Base-by-base conservation (phyloP, 2,888 invertebrate species). In the Suillia variegata region DNA sequence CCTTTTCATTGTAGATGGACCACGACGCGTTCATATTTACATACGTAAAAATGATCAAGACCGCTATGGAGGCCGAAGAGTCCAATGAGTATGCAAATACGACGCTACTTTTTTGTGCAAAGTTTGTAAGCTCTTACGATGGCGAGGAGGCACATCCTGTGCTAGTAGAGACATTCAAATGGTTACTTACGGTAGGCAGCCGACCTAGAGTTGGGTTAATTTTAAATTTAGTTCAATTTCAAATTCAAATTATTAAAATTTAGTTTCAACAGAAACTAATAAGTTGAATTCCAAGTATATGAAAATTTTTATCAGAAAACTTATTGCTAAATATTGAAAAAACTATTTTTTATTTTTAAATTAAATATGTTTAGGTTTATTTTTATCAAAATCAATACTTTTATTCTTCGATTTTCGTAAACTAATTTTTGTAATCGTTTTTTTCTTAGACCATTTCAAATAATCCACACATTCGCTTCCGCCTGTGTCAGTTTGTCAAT, bases 401-500 rank as follows among this genome's bases (percentile, higher is more conserved):
- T 12, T 31, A 22, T 47, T 48, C 22, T 24, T 13, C 34, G 4
- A 51, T 50, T 53, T 38, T 12, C 21, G 21, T 42, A 2, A 58
- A 20, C 2, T 10, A 26, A 2, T 10, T 47, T 52, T 18, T 4
- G 18, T 58, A 38, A 45, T 33, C 1, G 8, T 3, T 61, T 68
- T n/a, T n/a, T n/a, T n/a, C n/a, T 1, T 58, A 86, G 76, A 81
- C 80, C 31, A 85, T 85, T 13, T 83, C 81, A 20, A 83, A 84
- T 38, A 83, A 78, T 66, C 84, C 80, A 21, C 84, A 80, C 52
- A 76, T 93, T 17, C 85, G 94, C 22, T 91, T 88, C 80, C 85
- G 93, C 50, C 85, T 90, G 0, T 94, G 93, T 74, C 89, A 91
- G 77, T 85, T 93, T 71, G 84, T 94, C 33, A 91, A 91, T 63